Conservation (phyloP, 2,797 vertebrate species). For the Eospalax fontanierii region DNA sequence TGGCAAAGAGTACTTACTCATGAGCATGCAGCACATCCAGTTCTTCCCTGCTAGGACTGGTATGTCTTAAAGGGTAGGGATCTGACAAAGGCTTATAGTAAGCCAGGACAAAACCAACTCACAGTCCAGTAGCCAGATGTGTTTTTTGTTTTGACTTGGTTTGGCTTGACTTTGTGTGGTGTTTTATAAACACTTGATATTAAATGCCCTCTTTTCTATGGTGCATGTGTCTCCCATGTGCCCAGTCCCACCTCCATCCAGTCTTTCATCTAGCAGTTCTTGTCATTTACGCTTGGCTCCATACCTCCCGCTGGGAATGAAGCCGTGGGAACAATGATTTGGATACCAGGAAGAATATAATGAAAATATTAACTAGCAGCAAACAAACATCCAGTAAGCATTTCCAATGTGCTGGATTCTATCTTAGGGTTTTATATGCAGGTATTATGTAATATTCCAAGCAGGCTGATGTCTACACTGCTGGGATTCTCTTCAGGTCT, state of each 20-base stretch:
- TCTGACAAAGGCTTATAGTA: background rate
- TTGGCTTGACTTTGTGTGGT: background rate
- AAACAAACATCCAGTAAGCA: background rate
- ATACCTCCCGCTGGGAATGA: background rate
- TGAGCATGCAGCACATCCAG: background rate
- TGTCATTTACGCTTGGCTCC: background rate
- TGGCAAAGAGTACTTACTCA: background rate
- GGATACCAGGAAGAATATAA: background rate
- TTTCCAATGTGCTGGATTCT: background rate
- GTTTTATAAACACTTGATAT: slow-evolving; percentile 46
- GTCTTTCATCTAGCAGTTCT: background rate
- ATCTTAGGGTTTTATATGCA: background rate
- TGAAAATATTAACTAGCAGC: background rate
- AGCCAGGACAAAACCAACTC: background rate
- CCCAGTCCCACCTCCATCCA: background rate
- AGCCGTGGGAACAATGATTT: background rate
- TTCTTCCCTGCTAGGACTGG: background rate
- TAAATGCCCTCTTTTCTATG: background rate
- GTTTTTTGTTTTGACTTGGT: background rate
- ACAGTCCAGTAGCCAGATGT: background rate
- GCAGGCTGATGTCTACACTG: background rate
- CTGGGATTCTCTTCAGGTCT: background rate
- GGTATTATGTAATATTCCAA: no score
- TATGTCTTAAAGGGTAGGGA: no score
- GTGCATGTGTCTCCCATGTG: background rate